A percentile compares a stretch with the other conserved stretches of the same genome.
Evolutionary conservation across 2,797 vertebrate genomes (phyloP).

Genomic region (Spinibarbus caldwelli): DNA sequence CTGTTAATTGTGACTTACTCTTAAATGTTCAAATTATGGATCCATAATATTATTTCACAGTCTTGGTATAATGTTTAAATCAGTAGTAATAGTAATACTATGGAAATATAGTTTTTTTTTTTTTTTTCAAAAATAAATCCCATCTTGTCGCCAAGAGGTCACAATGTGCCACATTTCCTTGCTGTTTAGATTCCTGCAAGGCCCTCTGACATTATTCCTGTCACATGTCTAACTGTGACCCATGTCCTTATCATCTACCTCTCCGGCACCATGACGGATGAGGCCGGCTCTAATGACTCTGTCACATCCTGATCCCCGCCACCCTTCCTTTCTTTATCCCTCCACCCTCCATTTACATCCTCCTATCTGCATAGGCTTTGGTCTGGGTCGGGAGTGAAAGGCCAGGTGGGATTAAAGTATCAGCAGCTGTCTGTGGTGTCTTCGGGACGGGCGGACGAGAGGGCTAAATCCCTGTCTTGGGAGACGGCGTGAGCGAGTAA

Average conservation of each 20-base stretch:
- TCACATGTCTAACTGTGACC: conserved; percentile 18
- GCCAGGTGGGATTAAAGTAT: conserved; percentile 82
- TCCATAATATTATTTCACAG: not conserved
- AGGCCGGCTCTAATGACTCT: conserved; percentile 65
- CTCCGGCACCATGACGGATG: conserved; percentile 46
- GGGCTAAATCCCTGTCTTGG: conserved; percentile 78
- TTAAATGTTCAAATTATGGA: not conserved
- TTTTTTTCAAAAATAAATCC: not conserved
- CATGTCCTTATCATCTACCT: conserved; percentile 13
- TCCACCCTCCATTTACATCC: conserved; percentile 72
- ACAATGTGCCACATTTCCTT: not conserved
- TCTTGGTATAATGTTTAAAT: not conserved
- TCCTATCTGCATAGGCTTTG: conserved; percentile 66
- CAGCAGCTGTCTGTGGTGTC: conserved; percentile 67
- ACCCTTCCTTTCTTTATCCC: conserved; percentile 58
- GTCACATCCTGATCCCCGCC: conserved; percentile 66
- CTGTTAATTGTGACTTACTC: not conserved
- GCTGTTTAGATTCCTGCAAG: not conserved
- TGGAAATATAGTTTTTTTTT: not conserved
- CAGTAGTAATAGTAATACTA: not conserved
- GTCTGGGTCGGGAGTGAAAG: conserved; percentile 69
- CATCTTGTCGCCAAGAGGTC: not conserved
- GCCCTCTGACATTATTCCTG: conserved; percentile 9
- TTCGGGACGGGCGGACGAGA: conserved; percentile 64
- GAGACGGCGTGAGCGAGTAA: conserved; percentile 66